Conservation (phyloP, 2,113 vertebrate genomes). For the Siniperca knerii region DNA sequence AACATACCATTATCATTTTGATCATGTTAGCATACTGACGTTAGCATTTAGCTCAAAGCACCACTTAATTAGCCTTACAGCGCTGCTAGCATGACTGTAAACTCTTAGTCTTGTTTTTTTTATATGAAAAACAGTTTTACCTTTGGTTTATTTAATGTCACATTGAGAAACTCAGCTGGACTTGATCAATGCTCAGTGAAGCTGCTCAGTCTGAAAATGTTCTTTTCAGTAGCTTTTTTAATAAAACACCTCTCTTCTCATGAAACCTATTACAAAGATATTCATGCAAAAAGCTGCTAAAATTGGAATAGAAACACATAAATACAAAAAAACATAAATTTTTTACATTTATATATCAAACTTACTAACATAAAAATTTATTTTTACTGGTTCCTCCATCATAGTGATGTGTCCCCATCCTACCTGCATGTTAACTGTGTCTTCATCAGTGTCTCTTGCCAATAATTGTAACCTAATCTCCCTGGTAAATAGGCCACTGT, state of each 20-base stretch:
- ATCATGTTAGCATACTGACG: background rate
- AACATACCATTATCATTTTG: background rate
- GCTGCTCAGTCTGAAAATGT: too few species aligned
- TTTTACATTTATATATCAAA: background rate
- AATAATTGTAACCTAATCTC: slow-evolving; percentile 34
- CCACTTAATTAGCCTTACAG: too few species aligned
- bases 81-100: too few species aligned
- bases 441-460: slow-evolving; percentile 1
- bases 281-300: background rate
- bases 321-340: background rate
- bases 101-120: too few species aligned
- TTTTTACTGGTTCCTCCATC: background rate
- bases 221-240: background rate
- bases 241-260: background rate
- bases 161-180: too few species aligned
- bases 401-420: background rate
- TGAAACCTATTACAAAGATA: background rate
- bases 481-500: slow-evolving; percentile 69
- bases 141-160: background rate
- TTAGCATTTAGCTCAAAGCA: background rate
- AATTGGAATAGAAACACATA: background rate
- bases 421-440: background rate
- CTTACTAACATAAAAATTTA: background rate
- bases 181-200: background rate
- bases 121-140: too few species aligned